Percentiles rank a stretch among this genome's conserved stretches.
phyloP scores from a whole-genome alignment of 2,113 vertebrate genomes.

The Zosterops borbonicus region DNA sequence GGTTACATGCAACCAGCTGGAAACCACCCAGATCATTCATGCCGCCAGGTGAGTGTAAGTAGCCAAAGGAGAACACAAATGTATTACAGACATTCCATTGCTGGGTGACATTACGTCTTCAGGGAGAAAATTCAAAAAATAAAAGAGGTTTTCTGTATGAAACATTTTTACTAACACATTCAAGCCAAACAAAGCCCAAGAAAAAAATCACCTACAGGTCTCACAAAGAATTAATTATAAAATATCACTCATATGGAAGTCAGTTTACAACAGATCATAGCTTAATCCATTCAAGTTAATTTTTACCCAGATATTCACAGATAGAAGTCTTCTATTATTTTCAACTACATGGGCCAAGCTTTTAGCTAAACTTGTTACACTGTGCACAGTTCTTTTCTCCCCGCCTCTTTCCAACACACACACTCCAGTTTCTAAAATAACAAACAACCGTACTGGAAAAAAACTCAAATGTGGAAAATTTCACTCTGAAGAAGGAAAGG shows the following conservation, averaged over 20 bases:
- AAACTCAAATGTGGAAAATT: conserved; percentile 7
- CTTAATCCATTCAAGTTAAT: neutral
- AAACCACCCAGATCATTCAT: neutral
- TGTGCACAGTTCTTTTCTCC: neutral
- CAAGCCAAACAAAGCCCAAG: neutral
- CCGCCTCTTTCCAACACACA: neutral
- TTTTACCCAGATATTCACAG: neutral
- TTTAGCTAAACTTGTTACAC: neutral
- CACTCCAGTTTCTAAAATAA: conserved; percentile 5
- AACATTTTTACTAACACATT: neutral
- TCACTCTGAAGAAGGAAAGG: conserved; percentile 1
- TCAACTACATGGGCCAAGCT: neutral
- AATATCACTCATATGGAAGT: neutral
- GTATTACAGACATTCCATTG: neutral
- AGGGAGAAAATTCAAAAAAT: neutral
- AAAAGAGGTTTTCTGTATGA: neutral
- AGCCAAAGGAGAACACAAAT: neutral
- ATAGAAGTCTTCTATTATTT: neutral
- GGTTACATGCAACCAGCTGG: neutral
- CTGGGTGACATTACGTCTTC: neutral
- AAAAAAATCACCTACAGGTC: neutral
- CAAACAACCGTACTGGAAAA: neutral
- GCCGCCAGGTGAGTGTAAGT: neutral
- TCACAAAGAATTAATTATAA: neutral
- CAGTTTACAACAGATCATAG: neutral